Evolutionary conservation across 2,888 invertebrate genomes (phyloP), one percentile per base, ranked within the genome.

Genomic region (Sicus ferrugineus): DNA sequence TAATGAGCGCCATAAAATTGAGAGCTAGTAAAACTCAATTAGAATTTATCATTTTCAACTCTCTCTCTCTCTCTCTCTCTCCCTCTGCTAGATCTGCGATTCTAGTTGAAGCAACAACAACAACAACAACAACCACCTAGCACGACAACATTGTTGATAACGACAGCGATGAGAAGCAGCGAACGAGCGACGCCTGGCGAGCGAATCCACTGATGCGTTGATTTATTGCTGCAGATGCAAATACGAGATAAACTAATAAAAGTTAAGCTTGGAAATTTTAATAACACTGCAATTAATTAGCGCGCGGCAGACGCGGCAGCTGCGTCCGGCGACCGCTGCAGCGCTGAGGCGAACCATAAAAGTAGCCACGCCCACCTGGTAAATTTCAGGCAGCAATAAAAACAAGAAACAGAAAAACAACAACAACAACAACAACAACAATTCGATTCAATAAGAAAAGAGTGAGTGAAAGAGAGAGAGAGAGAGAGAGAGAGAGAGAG

Each of bases 161-260:
- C 54, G 61, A 59, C 28, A 70, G 46, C 28, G 69, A 69, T n/a
- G 72, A 69, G 69, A 61, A 61, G 70, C 72, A 62, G 62, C 71
- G 70, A 68, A 72, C 72, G 72, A 71, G 70, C 72, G 71, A 73
- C n/a, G n/a, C n/a, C n/a, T 73, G 70, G 50, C 72, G 56, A 67
- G 70, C 52, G 61, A 69, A 74, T 74, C 74, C 73, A 74, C 75
- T 76, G 75, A 76, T 74, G 76, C 76, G 76, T 76, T n/a, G 76
- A 76, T 76, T 76, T 76, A 76, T 76, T 73, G n/a, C 74, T 71
- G 71, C 70, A 75, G 81, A 81, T 80, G 79, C 77, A 77, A 77
- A 75, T 77, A 72, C 72, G 31, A 75, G 81, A 81, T 81, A 79
- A 77, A 76, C 68, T 75, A 74, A 75, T 74, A 77, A 76, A 75